Evolutionary conservation across 2,888 invertebrate genomes (phyloP).

Genomic region (Ariolimax columbianus): DNA sequence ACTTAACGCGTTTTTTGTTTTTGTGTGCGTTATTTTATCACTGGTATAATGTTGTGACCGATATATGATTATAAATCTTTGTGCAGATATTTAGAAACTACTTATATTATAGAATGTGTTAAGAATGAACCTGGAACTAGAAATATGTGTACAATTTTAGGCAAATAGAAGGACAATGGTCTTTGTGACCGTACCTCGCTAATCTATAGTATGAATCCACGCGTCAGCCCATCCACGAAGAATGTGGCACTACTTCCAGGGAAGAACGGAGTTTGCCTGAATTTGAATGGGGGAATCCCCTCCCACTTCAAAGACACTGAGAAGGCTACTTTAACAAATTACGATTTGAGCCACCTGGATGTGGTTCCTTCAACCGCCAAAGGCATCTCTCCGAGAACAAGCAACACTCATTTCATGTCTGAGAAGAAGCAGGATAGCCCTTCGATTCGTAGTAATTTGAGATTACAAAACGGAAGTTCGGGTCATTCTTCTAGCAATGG

Average conservation of each 20-base stretch:
- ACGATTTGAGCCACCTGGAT: constrained; percentile 38
- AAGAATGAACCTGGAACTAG: background rate
- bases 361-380: constrained; percentile 21
- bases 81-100: no score
- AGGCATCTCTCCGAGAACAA: background rate
- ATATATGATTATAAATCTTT: no score
- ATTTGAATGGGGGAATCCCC: constrained; percentile 32
- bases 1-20: no score
- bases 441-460: background rate
- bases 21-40: no score
- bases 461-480: background rate
- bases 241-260: background rate
- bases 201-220: constrained; percentile 35
- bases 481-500: background rate
- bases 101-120: background rate
- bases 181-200: background rate
- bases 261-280: constrained; percentile 37
- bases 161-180: background rate
- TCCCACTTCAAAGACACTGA: constrained; percentile 37
- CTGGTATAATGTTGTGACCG: no score
- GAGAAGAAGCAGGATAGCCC: background rate
- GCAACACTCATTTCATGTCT: constrained; percentile 19
- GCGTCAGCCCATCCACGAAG: constrained; percentile 33
- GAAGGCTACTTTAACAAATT: constrained; percentile 12
- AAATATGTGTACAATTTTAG: background rate